phyloP scores from a whole-genome alignment of 2,113 vertebrate species.

The Hirundichthys speculiger region DNA sequence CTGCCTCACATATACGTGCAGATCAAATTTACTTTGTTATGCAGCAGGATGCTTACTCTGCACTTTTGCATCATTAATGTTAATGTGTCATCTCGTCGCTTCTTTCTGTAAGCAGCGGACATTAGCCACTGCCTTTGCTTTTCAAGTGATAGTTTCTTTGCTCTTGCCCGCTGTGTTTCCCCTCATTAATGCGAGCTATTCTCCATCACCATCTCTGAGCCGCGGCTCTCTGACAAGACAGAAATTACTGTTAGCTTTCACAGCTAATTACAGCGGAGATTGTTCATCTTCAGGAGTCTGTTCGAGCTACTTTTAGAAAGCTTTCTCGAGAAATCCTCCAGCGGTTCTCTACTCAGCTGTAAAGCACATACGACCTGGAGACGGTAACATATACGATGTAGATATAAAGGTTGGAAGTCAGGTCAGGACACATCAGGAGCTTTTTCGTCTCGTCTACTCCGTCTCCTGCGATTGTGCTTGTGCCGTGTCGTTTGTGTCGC shows the following conservation, averaged over 20 bases:
- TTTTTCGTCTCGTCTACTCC: no score
- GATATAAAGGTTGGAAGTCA: no score
- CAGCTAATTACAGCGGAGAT: conserved; percentile 66
- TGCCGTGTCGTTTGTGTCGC: no score
- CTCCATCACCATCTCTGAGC: conserved; percentile 64
- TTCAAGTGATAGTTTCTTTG: conserved; percentile 73
- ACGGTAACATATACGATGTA: no score
- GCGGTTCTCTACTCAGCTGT: not conserved
- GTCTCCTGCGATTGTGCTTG: no score
- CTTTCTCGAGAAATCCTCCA: no score
- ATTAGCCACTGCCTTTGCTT: conserved; percentile 61
- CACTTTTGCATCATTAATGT: conserved; percentile 72
- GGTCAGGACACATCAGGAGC: no score
- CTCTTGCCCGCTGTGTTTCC: conserved; percentile 71
- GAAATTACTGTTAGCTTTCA: conserved; percentile 63
- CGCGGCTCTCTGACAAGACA: conserved; percentile 61
- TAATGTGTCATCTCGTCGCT: conserved; percentile 72
- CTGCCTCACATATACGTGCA: conserved; percentile 19
- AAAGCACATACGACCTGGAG: not conserved
- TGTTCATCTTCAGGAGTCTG: conserved; percentile 42
- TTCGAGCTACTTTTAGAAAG: no score
- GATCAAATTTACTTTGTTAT: conserved; percentile 56
- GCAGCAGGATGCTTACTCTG: conserved; percentile 68
- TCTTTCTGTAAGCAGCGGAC: conserved; percentile 58
- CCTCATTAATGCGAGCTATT: conserved; percentile 75